Base-by-base conservation (phyloP, 1,140 invertebrate species). In the Gryllus bimaculatus region DNA sequence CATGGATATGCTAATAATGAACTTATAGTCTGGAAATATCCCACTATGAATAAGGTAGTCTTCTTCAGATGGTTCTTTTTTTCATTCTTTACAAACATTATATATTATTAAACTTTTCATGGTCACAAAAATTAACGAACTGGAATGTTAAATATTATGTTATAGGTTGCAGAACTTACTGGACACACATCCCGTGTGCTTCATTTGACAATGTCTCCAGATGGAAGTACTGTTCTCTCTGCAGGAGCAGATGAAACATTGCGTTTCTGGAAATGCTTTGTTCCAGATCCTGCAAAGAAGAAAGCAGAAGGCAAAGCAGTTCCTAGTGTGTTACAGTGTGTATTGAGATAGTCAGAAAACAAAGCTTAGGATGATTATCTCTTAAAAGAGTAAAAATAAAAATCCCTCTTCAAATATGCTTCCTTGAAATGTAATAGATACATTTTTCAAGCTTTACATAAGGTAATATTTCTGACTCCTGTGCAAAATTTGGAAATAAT, bases 1-100 rank as follows among this genome's bases (percentile, higher is more conserved):
- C 98, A 99, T 87, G 97, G 97, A 8, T 99, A 95, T 87, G 93
- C 94, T 8, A 94, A 98, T 83, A 96, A 98, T 89, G 96, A 99
- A 85, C 86, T 99, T 8, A 95, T 92, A 26, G 93, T 99, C 75
- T 99, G 97, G 97, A 98, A 98, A 85, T 99, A 98, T 86, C 97
- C 97, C 20, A 86, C 89, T 47, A 93, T 98, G 92, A 90, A 89
- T 0, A 96, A 97, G 88, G 90, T 90, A 39, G 26, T 39, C 26
- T 5, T 39, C 13, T n/a, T 73, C n/a, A n/a, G 6, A 6, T 15
- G 3, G n/a, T 73, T 73, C 13, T 73, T 39, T 39, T 39, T 39
- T 39, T 39, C 26, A 2, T 39, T 39, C 26, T 39, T 39, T 39
- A 39, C 26, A 39, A 39, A 39, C 26, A 39, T 39, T 39, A 39